Base-by-base conservation (phyloP, 2,888 invertebrate species). In the Acrobasis suavella region DNA sequence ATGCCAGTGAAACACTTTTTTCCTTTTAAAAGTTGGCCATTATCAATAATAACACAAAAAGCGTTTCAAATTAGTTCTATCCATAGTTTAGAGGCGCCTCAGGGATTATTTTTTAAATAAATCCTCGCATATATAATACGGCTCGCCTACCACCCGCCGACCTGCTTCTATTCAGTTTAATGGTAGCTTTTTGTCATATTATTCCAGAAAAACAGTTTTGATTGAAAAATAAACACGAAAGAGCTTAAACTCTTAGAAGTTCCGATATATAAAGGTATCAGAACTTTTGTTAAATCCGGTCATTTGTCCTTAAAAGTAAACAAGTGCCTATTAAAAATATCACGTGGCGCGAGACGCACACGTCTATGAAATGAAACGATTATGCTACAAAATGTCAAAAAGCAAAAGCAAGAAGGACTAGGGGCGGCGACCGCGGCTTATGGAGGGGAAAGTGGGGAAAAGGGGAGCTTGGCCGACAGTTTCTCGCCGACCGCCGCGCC, bases 341-440 rank as follows among this genome's bases (percentile, higher is more conserved):
- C 83, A 85, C 81, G 81, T 85, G 83, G 82, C 76, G 78, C 76
- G 75, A n/a, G n/a, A 73, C 76, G 85, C 82, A 77, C 83, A 87
- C 85, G 86, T 87, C 78, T 84, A 83, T 83, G 83, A 83, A 85
- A 85, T 83, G 82, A 83, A 85, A 84, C 85, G 87, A 89, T 90
- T 89, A 88, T 85, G 85, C 87, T 89, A 91, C 88, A 89, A 90
- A 91, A 91, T 91, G 90, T 91, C 91, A 91, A 90, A 92, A 92
- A 91, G 90, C 90, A 89, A 90, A 91, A 89, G 90, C 89, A 87
- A 88, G 82, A 83, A 89, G 87, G 82, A 84, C 85, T 87, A 89
- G 91, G 91, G 89, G 89, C 90, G 92, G 91, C 90, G 89, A 90
- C 90, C 90, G 91, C 85, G 83, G 86, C 83, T 83, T 81, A 77